Base-by-base conservation (phyloP, 2,797 vertebrate species). In the Kryptolebias ocellatus region DNA sequence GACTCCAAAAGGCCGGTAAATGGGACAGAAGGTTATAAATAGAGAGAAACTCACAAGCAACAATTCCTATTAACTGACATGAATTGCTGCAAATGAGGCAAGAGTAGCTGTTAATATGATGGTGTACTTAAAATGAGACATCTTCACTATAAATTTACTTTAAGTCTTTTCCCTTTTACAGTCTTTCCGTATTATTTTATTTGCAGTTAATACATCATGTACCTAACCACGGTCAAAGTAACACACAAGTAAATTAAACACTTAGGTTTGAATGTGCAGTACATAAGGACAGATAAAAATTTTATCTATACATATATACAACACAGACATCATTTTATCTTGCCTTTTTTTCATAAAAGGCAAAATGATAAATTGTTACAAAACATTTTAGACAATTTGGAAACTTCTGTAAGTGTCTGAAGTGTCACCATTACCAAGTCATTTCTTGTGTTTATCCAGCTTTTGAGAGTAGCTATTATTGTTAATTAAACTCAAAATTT, bases 1-100 rank as follows among this genome's bases (percentile, higher is more conserved):
- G 49, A 80, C 72, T 86, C 72, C 83, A 75, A 88, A 88, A 81
- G 76, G 80, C 60, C 80, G 66, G 79, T 84, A 91, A 90, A 90
- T 87, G 81, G 90, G 81, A 80, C 87, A 81, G 75, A 73, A 31
- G 68, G 88, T 83, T 89, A 90, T 83, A 89, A 90, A 92, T 88
- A 91, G 86, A 82, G 75, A 67, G 66, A 69, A 86, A 80, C 81
- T 87, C 80, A 65, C 73, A 79, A 62, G 53, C 57, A 81, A 83
- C 67, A 28, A 55, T 80, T 80, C 83, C 55, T 74, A 67, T 76
- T 86, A 79, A 70, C 74, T 77, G 64, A 68, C 72, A 80, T 45
- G 79, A 17, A 70, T 61, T 63, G 55, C 58, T 51, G 45, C 46
- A 72, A 84, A 83, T 49, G 5, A 31, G 51, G n/a, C 27, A 55